These are phyloP conservation scores for Ictalurus furcatus DNA, from an alignment of 2,113 vertebrate species.

Conservation along the genomic window DNA sequence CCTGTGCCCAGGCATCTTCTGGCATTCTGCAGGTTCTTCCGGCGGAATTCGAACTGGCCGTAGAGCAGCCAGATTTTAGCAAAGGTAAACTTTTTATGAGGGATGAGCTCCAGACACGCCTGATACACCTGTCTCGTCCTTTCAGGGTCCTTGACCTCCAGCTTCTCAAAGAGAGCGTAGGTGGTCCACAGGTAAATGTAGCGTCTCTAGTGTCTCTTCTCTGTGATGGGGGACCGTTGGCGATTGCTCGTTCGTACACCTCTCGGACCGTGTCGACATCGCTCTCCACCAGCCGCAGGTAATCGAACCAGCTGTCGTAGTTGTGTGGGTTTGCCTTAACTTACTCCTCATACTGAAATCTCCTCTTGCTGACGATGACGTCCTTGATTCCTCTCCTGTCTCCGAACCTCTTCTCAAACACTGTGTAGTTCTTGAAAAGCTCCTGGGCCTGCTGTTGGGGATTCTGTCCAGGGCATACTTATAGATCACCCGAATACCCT, in stretches of 20 bases:
- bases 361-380: slow-evolving; percentile 89
- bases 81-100: slow-evolving; percentile 99
- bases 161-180: slow-evolving; percentile 92
- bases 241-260: slow-evolving; percentile 93
- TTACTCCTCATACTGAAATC: slow-evolving; percentile 98
- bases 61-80: slow-evolving; percentile 97
- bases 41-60: slow-evolving; percentile 92
- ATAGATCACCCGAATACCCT: too few species aligned
- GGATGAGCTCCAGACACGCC: slow-evolving; percentile 91
- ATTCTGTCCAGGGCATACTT: too few species aligned
- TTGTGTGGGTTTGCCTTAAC: slow-evolving; percentile 98
- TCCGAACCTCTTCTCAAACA: slow-evolving; percentile 71
- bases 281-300: slow-evolving; percentile 91
- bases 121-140: slow-evolving; percentile 57
- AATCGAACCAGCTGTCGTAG: slow-evolving; percentile 97
- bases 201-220: slow-evolving; percentile 96
- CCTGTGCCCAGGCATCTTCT: slow-evolving; percentile 87
- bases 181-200: slow-evolving; percentile 98
- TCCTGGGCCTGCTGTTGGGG: too few species aligned
- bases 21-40: slow-evolving; percentile 90
- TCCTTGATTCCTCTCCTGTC: slow-evolving; percentile 95
- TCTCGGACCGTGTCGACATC: slow-evolving; percentile 81
- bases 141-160: slow-evolving; percentile 94
- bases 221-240: slow-evolving; percentile 92
- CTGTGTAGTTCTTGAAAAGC: too few species aligned